A percentile compares a stretch with the other conserved stretches of the same genome.
Evolutionary conservation across 2,797 vertebrate species (phyloP).

Genomic region (Etheostoma nigrum): DNA sequence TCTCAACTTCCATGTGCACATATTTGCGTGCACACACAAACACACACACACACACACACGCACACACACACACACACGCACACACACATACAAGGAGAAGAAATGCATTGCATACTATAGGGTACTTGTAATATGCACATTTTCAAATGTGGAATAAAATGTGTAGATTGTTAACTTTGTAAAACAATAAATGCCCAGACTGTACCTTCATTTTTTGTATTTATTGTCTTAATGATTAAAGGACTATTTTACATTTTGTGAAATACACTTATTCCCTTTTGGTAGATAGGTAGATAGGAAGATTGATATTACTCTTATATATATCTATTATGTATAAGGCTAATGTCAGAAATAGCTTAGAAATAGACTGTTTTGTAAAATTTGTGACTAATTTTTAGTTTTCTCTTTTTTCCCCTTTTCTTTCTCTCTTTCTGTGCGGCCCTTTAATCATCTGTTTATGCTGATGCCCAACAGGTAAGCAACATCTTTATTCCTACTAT

Average conservation of each 20-base stretch:
- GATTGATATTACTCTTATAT: no score
- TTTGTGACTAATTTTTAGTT: constrained; percentile 27
- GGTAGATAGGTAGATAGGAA: no score
- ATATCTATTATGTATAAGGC: background rate
- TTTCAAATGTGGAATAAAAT: background rate
- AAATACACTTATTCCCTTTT: no score
- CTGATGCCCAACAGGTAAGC: constrained; percentile 73
- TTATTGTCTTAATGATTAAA: background rate
- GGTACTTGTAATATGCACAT: background rate
- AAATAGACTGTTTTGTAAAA: background rate
- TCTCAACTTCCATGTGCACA: background rate
- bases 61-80: background rate
- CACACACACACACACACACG: background rate
- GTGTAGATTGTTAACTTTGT: background rate
- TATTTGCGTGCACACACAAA: background rate
- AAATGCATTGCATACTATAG: background rate
- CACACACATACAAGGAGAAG: background rate
- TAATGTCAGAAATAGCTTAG: no score
- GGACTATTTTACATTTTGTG: no score
- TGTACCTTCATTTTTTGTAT: background rate
- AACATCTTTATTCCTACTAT: background rate
- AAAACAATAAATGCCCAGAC: background rate
- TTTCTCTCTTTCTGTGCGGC: constrained; percentile 14
- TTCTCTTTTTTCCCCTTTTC: constrained; percentile 26
- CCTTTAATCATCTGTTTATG: constrained; percentile 16